Conservation (phyloP, 2,888 invertebrate species). For the Scaptomyza cyrtandrae region DNA sequence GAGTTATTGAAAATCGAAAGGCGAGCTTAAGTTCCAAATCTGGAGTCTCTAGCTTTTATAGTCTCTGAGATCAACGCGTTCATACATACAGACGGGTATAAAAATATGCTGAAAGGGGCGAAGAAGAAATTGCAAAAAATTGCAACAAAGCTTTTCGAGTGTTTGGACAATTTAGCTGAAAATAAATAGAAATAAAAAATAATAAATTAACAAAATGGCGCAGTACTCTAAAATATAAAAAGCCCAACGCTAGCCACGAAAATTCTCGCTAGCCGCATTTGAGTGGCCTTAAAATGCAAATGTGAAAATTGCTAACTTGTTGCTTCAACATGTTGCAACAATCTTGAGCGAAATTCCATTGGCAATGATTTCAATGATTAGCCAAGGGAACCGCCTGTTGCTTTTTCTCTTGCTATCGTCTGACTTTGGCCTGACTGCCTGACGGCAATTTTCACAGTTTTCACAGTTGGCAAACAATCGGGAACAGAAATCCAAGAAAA, state of each 20-base stretch:
- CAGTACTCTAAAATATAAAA: constrained; percentile 18
- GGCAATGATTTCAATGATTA: constrained; percentile 56
- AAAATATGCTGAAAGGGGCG: constrained; percentile 1
- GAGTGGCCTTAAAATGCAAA: constrained; percentile 35
- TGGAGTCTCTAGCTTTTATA: too few species aligned
- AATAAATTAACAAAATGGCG: constrained; percentile 34
- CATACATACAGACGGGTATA: too few species aligned
- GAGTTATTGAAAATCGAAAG: constrained; percentile 1
- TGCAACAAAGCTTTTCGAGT: constrained; percentile 24
- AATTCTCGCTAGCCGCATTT: not conserved
- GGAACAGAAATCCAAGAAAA: constrained; percentile 14
- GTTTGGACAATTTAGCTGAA: constrained; percentile 44
- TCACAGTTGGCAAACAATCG: constrained; percentile 39
- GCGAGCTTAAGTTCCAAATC: too few species aligned
- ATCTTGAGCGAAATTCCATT: constrained; percentile 42
- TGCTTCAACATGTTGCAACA: constrained; percentile 60
- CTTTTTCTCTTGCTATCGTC: constrained; percentile 28
- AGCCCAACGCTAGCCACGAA: not conserved
- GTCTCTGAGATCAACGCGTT: too few species aligned
- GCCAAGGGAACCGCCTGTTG: constrained; percentile 65
- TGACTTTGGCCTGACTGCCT: constrained; percentile 53
- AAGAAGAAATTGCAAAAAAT: constrained; percentile 25
- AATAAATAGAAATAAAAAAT: constrained; percentile 7
- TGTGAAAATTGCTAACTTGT: constrained; percentile 35
- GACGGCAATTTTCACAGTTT: constrained; percentile 73